Evolutionary conservation across 2,113 vertebrate species (phyloP).

Genomic region (Muntiacus muntjak): DNA sequence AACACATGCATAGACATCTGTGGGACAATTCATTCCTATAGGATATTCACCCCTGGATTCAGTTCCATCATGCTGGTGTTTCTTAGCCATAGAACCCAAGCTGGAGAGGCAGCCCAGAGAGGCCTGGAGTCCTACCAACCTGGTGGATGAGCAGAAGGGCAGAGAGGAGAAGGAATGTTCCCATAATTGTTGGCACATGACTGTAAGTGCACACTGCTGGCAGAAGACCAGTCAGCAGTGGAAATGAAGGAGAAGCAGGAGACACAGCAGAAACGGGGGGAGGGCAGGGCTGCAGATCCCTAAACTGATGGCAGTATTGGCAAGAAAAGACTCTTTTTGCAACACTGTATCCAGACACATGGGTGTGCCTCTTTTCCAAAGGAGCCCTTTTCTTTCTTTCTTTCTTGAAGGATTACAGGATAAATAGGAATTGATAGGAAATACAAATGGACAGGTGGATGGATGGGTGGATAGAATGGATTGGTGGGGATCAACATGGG

Average conservation of each 20-base stretch:
- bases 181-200: fast-evolving
- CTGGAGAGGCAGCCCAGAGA: neutral
- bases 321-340: constrained; percentile 33
- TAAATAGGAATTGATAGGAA: neutral
- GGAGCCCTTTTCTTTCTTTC: neutral
- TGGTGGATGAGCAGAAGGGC: neutral
- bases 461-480: neutral
- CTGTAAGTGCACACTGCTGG: neutral
- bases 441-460: neutral
- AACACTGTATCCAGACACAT: neutral
- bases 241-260: neutral
- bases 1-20: no score
- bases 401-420: neutral
- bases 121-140: neutral
- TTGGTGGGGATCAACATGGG: neutral
- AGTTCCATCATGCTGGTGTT: neutral
- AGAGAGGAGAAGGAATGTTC: neutral
- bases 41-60: neutral
- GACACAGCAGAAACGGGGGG: neutral
- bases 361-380: neutral
- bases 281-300: neutral
- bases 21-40: neutral
- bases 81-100: neutral
- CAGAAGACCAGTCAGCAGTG: neutral
- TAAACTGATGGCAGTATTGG: neutral